A percentile compares a stretch with the other conserved stretches of the same genome.
Conservation (phyloP, 2,888 invertebrate genomes). For the Brassicogethes aeneus region DNA sequence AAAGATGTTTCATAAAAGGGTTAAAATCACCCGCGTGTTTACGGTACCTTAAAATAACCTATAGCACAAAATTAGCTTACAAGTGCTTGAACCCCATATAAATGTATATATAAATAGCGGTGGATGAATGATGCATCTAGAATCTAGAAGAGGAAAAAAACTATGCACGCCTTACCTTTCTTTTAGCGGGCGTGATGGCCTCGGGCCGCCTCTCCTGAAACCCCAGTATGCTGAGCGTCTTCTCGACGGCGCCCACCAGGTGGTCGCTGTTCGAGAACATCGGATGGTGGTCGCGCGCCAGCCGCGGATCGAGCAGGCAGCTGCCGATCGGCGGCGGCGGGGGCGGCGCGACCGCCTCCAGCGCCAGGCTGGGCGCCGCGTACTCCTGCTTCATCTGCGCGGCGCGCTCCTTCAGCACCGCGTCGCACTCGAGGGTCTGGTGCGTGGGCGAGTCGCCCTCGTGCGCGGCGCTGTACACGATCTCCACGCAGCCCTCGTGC, state of each 20-base stretch:
- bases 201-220: slow-evolving; percentile 33
- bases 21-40: too few relatives aligned
- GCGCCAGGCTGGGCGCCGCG: not conserved
- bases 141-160: too few relatives aligned
- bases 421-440: slow-evolving; percentile 40
- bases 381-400: slow-evolving; percentile 43
- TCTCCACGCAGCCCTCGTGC: slow-evolving; percentile 38
- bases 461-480: slow-evolving; percentile 37
- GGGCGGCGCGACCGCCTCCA: not conserved
- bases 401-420: slow-evolving; percentile 39
- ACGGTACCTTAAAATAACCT: too few relatives aligned
- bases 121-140: too few relatives aligned
- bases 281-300: slow-evolving; percentile 22
- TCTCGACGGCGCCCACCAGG: slow-evolving; percentile 40
- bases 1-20: too few relatives aligned
- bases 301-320: slow-evolving; percentile 31
- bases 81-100: too few relatives aligned
- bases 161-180: slow-evolving; percentile 40
- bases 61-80: too few relatives aligned
- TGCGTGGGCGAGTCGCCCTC: slow-evolving; percentile 40
- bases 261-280: slow-evolving; percentile 34
- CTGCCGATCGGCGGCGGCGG: slow-evolving; percentile 11
- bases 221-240: slow-evolving; percentile 38
- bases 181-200: slow-evolving; percentile 33
- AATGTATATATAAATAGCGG: too few relatives aligned